A percentile compares a stretch with the other conserved stretches of the same genome.
These are phyloP conservation scores for Mobula hypostoma DNA, from an alignment of 2,113 vertebrate genomes.

Conservation along the genomic window DNA sequence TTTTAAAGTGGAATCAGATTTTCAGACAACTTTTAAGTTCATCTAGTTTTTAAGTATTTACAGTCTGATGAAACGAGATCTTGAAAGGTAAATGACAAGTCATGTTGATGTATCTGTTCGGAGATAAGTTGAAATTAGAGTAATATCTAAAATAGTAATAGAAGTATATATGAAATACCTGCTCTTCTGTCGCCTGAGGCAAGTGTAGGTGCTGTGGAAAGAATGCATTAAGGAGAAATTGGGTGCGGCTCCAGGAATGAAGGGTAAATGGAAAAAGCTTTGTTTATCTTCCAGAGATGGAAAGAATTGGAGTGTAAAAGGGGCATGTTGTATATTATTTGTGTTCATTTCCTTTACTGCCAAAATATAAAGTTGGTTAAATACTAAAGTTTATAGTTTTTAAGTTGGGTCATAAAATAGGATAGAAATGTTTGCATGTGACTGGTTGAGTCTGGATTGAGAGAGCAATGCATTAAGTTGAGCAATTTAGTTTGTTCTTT, in stretches of 20 bases:
- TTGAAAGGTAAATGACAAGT: not conserved
- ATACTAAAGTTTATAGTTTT: not conserved
- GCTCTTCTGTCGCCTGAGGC: not conserved
- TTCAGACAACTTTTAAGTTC: not conserved
- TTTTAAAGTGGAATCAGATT: not conserved
- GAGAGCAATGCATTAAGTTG: not conserved
- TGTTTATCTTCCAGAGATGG: not conserved
- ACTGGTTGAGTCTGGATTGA: not conserved
- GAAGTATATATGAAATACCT: not conserved
- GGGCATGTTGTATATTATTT: not conserved
- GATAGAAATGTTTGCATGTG: not conserved
- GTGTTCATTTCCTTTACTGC: not conserved
- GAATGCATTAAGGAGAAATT: not conserved
- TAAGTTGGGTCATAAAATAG: not conserved
- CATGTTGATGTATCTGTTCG: not conserved
- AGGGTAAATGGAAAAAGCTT: not conserved
- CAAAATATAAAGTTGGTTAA: conserved; percentile 5
- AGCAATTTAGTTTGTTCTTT: not conserved
- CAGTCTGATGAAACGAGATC: not conserved
- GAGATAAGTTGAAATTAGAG: not conserved
- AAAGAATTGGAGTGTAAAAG: not conserved
- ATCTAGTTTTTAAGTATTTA: not conserved
- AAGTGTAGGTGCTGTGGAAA: not conserved
- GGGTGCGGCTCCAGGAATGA: not conserved
- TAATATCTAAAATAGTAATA: not conserved